Evolutionary conservation across 1,140 invertebrate species (phyloP).

Genomic region (Microplitis mediator): DNA sequence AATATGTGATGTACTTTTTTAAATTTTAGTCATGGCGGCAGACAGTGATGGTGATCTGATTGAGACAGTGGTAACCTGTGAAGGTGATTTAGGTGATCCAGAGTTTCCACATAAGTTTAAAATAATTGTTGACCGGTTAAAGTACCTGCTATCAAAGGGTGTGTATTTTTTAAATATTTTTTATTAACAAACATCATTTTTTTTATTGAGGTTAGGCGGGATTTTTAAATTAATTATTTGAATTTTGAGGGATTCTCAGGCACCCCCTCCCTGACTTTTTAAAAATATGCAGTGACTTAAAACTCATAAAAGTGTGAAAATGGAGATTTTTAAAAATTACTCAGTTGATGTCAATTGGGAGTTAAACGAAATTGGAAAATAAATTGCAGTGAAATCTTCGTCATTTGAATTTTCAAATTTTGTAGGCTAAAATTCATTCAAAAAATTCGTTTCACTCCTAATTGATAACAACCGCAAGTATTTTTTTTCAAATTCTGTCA

Average conservation of each 20-base stretch:
- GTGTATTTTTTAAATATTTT: slow-evolving; percentile 36
- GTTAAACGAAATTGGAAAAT: no score
- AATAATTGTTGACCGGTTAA: slow-evolving; percentile 70
- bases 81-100: slow-evolving; percentile 79
- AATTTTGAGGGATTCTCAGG: not conserved
- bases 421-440: no score
- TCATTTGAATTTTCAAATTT: no score
- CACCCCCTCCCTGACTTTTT: no score
- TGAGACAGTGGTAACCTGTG: slow-evolving; percentile 79
- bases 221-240: not conserved
- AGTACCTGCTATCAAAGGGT: slow-evolving; percentile 74
- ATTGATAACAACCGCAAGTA: no score
- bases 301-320: no score
- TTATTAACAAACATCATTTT: not conserved
- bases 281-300: no score
- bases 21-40: slow-evolving; percentile 70
- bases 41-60: slow-evolving; percentile 75
- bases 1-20: slow-evolving; percentile 32
- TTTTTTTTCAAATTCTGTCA: no score
- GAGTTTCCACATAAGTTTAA: slow-evolving; percentile 73
- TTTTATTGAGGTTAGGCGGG: not conserved
- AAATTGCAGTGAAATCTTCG: no score
- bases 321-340: no score
- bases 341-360: no score
- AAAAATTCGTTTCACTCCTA: no score